Evolutionary conservation across 2,113 vertebrate genomes (phyloP).

Genomic region (Indicator indicator): DNA sequence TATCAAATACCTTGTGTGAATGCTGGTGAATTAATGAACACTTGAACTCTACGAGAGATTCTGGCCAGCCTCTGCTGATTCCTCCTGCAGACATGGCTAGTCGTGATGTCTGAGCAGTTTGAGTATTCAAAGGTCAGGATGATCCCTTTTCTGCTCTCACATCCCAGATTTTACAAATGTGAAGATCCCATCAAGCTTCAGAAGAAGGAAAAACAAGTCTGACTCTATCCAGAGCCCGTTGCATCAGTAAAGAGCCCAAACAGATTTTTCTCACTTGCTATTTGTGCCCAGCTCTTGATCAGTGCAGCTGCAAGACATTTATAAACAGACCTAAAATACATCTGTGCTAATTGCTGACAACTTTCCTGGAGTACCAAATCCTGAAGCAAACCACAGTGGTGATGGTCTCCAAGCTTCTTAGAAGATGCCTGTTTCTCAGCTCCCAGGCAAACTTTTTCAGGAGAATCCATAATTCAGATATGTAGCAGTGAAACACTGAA

Average conservation of each 20-base stretch:
- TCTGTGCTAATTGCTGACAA: conserved; percentile 10
- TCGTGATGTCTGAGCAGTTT: neutral
- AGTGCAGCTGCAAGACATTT: conserved; percentile 44
- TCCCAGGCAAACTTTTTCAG: neutral
- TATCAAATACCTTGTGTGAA: neutral
- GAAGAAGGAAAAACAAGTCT: neutral
- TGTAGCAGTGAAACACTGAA: neutral
- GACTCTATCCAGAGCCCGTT: neutral
- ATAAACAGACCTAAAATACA: conserved; percentile 50
- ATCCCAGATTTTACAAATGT: neutral
- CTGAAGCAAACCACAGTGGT: neutral
- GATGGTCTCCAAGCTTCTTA: neutral
- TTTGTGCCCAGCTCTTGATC: conserved; percentile 38
- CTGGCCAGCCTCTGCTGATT: neutral
- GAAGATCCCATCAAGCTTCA: neutral
- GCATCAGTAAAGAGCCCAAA: neutral
- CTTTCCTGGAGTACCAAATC: neutral
- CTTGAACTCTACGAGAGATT: neutral
- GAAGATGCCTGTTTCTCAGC: neutral
- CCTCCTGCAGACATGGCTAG: neutral
- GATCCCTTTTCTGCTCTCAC: neutral
- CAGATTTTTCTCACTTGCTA: neutral
- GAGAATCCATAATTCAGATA: neutral
- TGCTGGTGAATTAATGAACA: neutral
- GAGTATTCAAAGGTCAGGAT: neutral